Base-by-base conservation (phyloP, 2,888 invertebrate species). In the Stegana nigrithorax region DNA sequence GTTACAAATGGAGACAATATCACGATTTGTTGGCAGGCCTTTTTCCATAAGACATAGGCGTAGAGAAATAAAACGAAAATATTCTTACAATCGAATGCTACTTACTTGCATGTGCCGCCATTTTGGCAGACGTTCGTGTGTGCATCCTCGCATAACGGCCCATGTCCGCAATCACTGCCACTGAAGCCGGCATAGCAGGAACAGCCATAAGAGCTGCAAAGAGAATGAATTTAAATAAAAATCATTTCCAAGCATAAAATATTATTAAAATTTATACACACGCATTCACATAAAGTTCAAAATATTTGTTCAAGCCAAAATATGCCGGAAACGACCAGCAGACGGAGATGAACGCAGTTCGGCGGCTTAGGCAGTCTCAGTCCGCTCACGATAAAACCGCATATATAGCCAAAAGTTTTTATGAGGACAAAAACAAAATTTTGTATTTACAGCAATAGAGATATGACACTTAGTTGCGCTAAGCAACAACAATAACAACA, bases 101-200 rank as follows among this genome's bases (percentile, higher is more conserved):
- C 85, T 85, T 89, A 95, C 95, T 93, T 91, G 91, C 96, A 96
- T 56, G 89, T 91, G 65, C 93, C 95, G 36, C 92, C 93, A 78
- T 95, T 94, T 84, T 90, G 89, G 85, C 96, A 96, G 81, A 91
- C 89, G 76, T 87, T 86, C 63, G 87, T 87, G 64, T 88, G 88
- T 45, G 88, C 87, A 62, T 89, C 88, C 65, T 90, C 89, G 84
- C 96, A 96, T 62, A 92, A 89, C 0, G 93, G 93, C 12, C 95
- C 95, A 72, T 89, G 89, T 45, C 94, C 92, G 83, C 95, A 96
- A 81, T 91, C 90, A 55, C 60, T 71, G 5, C 95, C 95, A 59
- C 89, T 91, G 86, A 93, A 95, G 44, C 92, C 92, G 59, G 91
- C 88, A 85, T 94, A 94, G 85, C 96, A 96, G 62, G 90, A 88